Conservation (phyloP, 2,888 invertebrate species). For the Scaptomyza flava region DNA sequence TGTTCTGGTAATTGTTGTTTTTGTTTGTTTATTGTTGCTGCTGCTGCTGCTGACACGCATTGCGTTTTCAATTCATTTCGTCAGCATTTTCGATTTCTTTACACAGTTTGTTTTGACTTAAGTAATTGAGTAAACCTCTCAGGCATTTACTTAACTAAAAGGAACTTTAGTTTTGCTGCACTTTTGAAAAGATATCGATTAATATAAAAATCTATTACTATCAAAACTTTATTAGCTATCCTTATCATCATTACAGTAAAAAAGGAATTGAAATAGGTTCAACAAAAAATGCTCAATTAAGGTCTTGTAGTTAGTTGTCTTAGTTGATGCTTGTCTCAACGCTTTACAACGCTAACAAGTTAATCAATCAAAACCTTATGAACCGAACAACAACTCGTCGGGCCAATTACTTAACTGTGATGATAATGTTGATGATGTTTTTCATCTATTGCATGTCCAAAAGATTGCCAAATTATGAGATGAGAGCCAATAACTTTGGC, state of each 20-base stretch:
- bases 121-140: conserved; percentile 13
- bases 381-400: neutral
- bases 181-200: too few relatives aligned
- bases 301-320: neutral
- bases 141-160: neutral
- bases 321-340: neutral
- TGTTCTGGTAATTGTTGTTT: conserved; percentile 33
- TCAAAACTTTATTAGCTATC: too few relatives aligned
- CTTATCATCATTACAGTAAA: too few relatives aligned
- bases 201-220: too few relatives aligned
- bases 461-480: conserved; percentile 41
- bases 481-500: conserved; percentile 39
- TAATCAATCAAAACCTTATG: conserved; percentile 18
- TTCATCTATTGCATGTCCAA: conserved; percentile 33
- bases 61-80: conserved; percentile 50
- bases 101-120: conserved; percentile 28
- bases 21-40: conserved; percentile 22
- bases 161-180: neutral
- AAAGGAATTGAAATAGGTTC: too few relatives aligned
- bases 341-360: conserved; percentile 13
- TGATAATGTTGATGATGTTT: conserved; percentile 7
- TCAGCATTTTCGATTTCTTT: conserved; percentile 26
- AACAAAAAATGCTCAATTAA: neutral
- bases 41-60: conserved; percentile 49
- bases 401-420: conserved; percentile 29